Conservation (phyloP, 2,113 vertebrate species). For the Cheilinus undulatus region DNA sequence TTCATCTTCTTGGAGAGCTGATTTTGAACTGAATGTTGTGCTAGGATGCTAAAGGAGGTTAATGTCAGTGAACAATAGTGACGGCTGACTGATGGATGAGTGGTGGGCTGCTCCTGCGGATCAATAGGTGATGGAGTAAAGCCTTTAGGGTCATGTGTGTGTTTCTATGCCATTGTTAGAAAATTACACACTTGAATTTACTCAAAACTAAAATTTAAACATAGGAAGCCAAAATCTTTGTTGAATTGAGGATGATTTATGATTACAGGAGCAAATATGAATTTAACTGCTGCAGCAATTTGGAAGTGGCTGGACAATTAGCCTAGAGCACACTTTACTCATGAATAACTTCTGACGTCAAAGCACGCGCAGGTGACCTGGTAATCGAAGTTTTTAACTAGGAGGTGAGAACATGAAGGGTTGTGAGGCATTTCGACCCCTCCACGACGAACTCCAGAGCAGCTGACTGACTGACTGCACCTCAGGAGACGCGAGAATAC, state of each 20-base stretch:
- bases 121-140: conserved; percentile 53
- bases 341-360: conserved; percentile 73
- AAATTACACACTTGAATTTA: too few species aligned
- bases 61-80: conserved; percentile 7
- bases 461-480: conserved; percentile 56
- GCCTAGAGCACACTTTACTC: conserved; percentile 27
- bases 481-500: conserved; percentile 50
- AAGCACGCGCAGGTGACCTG: conserved; percentile 71
- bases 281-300: not conserved
- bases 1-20: not conserved
- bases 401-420: conserved; percentile 13
- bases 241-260: not conserved
- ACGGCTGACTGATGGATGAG: conserved; percentile 44
- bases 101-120: conserved; percentile 39
- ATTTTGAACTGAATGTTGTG: not conserved
- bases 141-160: conserved; percentile 27
- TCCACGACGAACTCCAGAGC: conserved; percentile 32
- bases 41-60: not conserved
- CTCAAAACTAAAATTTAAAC: not conserved
- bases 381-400: conserved; percentile 36
- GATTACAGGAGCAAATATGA: not conserved
- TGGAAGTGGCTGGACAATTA: not conserved
- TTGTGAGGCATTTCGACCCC: conserved; percentile 43
- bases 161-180: not conserved
- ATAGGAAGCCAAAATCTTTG: not conserved